Base-by-base conservation (phyloP, 2,888 invertebrate species). In the Leistus spinibarbis region DNA sequence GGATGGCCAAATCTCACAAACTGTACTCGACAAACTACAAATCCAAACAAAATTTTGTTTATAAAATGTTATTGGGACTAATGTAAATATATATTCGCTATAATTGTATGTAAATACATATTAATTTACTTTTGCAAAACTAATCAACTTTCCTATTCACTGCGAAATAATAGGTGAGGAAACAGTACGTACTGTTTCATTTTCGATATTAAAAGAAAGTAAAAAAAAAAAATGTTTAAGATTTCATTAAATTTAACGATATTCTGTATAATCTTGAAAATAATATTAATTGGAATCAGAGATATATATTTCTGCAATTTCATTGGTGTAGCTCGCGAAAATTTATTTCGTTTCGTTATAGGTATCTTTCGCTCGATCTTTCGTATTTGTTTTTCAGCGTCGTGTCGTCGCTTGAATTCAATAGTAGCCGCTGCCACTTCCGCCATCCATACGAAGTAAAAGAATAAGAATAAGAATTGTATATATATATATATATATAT, bases 1-100 rank as follows among this genome's bases (percentile, higher is more conserved):
- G 68, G 20, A 54, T 54, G 54, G n/a, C 13, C 60, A 19, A 3
- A 20, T 60, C 3, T 20, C 19, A n/a, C 27, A 54, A 68, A 54
- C 54, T 67, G 23, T 17, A 17, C n/a, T n/a, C n/a, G n/a, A n/a
- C n/a, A n/a, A 68, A 54, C 54, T 54, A 7, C 4, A 54, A 54
- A 20, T 40, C 54, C 54, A 40, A 40, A 53, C 5, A 20, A 54
- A 7, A n/a, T 27, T 19, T 40, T 10, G 40, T 40, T n/a, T 27
- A 40, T 53, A 53, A 27, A 66, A 17, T 17, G n/a, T 24, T 13
- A 53, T 40, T 20, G 24, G 13, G 17, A 16, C 0, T 66, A 53
- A 40, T 66, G 53, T 66, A 66, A 22, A 64, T 63, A 53, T 23
- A 23, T n/a, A n/a, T n/a, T n/a, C n/a, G n/a, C n/a, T 40, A 40